Evolutionary conservation across 2,888 invertebrate genomes (phyloP).

Genomic region (Parapristionchus giblindavisi): DNA sequence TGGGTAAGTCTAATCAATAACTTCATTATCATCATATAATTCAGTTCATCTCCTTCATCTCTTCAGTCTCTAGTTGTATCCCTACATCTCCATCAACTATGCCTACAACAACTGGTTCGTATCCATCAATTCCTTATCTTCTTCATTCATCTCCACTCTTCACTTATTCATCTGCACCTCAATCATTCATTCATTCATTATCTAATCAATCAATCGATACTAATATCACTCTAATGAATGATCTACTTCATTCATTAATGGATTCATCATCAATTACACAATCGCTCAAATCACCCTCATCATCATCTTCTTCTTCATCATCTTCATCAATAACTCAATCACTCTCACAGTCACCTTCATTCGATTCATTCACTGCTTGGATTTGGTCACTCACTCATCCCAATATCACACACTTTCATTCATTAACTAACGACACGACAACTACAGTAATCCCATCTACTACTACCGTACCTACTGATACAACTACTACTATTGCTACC

Average conservation of each 20-base stretch:
- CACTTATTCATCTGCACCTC: neutral
- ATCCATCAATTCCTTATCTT: neutral
- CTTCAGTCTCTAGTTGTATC: slow-evolving; percentile 19
- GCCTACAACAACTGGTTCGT: slow-evolving; percentile 9
- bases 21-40: neutral
- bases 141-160: neutral
- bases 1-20: neutral
- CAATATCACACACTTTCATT: slow-evolving; percentile 18
- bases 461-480: neutral
- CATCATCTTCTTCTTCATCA: slow-evolving; percentile 5
- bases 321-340: neutral
- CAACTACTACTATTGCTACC: neutral
- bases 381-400: neutral
- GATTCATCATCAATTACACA: neutral
- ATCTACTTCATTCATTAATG: neutral
- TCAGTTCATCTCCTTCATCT: slow-evolving; percentile 5
- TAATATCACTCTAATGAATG: neutral
- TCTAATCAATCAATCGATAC: neutral
- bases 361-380: neutral
- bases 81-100: slow-evolving; percentile 10
- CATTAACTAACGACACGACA: slow-evolving; percentile 1
- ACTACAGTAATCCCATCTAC: neutral
- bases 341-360: neutral
- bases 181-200: neutral
- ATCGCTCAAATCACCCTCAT: slow-evolving; percentile 5